Evolutionary conservation across 2,113 vertebrate species (phyloP).

Genomic region (Clinocottus analis): DNA sequence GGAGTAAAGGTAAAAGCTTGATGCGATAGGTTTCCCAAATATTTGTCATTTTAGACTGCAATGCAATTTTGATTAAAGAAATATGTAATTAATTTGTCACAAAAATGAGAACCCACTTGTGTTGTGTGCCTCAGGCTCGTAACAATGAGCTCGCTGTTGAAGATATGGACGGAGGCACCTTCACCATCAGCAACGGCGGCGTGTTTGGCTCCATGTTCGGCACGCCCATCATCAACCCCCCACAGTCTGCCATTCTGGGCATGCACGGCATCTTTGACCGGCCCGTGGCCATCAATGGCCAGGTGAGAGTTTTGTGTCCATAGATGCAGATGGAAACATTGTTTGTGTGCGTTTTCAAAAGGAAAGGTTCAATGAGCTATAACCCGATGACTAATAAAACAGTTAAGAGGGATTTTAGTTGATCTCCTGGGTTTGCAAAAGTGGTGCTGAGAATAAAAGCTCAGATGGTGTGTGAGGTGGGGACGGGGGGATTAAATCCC

Average conservation of each 20-base stretch:
- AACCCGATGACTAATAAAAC: background rate
- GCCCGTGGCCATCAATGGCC: conserved; percentile 90
- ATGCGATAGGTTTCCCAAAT: background rate
- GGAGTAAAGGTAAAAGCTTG: conserved; percentile 91
- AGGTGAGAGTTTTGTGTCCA: conserved; percentile 80
- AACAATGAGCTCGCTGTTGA: conserved; percentile 95
- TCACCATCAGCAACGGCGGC: conserved; percentile 96
- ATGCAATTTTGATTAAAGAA: background rate
- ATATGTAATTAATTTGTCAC: background rate
- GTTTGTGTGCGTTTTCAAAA: background rate
- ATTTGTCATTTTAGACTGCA: background rate
- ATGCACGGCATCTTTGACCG: conserved; percentile 95
- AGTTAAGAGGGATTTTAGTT: background rate
- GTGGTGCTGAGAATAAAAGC: background rate
- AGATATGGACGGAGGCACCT: conserved; percentile 97
- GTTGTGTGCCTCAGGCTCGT: conserved; percentile 84
- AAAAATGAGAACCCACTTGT: background rate
- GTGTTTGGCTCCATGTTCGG: conserved; percentile 96
- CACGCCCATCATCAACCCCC: conserved; percentile 96
- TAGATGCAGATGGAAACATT: background rate
- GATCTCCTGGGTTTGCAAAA: too few species aligned
- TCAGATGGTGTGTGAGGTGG: background rate
- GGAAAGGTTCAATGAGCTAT: background rate
- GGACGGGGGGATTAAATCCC: background rate
- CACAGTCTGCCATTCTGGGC: conserved; percentile 95